Base-by-base conservation (phyloP, 2,888 invertebrate genomes). In the Agrenia bidenticulata region DNA sequence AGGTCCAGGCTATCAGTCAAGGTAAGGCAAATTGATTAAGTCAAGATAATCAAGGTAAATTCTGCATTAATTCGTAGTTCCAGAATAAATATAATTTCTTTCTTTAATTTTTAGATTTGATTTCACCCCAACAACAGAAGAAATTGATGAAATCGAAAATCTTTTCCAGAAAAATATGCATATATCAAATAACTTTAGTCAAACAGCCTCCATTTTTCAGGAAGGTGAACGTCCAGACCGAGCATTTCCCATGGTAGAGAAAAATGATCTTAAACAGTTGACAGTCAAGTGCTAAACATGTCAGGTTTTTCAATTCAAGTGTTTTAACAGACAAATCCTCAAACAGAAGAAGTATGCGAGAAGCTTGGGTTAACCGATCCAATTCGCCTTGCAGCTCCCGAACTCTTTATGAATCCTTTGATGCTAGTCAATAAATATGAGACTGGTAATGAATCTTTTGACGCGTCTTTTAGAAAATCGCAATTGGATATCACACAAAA, bases 321-420 rank as follows among this genome's bases (percentile, higher is more conserved):
- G 15, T 61, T 19, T 51, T 37, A 67, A 54, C 67, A 73, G 62
- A 69, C 79, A 19, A 84, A 84, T 77, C 81, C 82, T 1, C 84
- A 84, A 73, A 84, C 84, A 1, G 79, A 78, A 2, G 75, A 78
- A 15, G 78, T 84, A 59, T 84, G 84, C 77, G 78, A 79, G 24
- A 80, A 80, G 77, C 76, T 84, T 42, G 86, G 87, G 0, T 86
- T 96, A 63, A 89, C 89, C 78, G 94, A 96, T 81, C 95, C 95
- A 0, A 80, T 90, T 15, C 84, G 84, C 71, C 81, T 89, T 41
- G n/a, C 69, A 11, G 45, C 62, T 39, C 45, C 63, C 19, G 56
- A 32, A n/a, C 53, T 49, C 21, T 42, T 42, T 49, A 54, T 45
- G 23, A 54, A 54, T n/a, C 54, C 54, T n/a, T 54, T 54, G 54